Percentiles rank a stretch among this genome's conserved stretches.
These are phyloP conservation scores for Clytia hemisphaerica DNA, from an alignment of 30 jellyfish, hydroid and myxozoan species.

Conservation along the genomic window DNA sequence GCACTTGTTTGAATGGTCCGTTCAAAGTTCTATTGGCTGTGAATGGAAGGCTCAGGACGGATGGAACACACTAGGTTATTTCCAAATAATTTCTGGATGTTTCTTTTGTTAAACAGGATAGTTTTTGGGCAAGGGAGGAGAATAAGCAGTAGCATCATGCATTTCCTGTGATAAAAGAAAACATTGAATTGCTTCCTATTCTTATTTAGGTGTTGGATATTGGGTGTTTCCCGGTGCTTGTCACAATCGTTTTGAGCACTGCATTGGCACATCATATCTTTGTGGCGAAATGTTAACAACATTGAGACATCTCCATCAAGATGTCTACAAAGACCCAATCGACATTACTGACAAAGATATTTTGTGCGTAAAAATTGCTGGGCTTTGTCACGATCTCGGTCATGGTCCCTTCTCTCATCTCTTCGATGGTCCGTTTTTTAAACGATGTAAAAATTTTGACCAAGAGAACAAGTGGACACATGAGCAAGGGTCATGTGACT, in stretches of 20 bases:
- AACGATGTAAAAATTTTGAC: too few relatives aligned
- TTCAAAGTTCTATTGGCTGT: too few relatives aligned
- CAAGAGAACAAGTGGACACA: slow-evolving; percentile 66
- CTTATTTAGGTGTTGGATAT: slow-evolving; percentile 61
- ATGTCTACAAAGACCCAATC: too few relatives aligned
- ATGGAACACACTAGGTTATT: too few relatives aligned
- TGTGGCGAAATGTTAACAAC: slow-evolving; percentile 67
- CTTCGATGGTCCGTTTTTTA: slow-evolving; percentile 51
- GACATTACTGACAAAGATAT: slow-evolving; percentile 58
- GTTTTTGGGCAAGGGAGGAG: too few relatives aligned
- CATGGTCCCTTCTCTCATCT: slow-evolving; percentile 96
- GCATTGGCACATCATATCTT: slow-evolving; percentile 67
- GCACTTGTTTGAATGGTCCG: too few relatives aligned
- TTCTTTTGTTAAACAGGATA: too few relatives aligned
- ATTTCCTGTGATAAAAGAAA: background rate
- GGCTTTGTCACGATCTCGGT: slow-evolving; percentile 95
- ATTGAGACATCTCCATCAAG: slow-evolving; percentile 46
- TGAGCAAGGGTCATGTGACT: slow-evolving; percentile 67
- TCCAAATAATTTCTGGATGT: too few relatives aligned
- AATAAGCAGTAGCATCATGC: too few relatives aligned
- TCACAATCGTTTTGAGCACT: slow-evolving; percentile 90
- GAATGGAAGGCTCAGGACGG: too few relatives aligned
- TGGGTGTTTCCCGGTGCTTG: slow-evolving; percentile 93
- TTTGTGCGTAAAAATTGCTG: slow-evolving; percentile 87
- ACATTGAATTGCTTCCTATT: background rate